Evolutionary conservation across 2,888 invertebrate species (phyloP), one percentile per base, ranked within the genome.

Genomic region (Caenorhabditis panamensis): DNA sequence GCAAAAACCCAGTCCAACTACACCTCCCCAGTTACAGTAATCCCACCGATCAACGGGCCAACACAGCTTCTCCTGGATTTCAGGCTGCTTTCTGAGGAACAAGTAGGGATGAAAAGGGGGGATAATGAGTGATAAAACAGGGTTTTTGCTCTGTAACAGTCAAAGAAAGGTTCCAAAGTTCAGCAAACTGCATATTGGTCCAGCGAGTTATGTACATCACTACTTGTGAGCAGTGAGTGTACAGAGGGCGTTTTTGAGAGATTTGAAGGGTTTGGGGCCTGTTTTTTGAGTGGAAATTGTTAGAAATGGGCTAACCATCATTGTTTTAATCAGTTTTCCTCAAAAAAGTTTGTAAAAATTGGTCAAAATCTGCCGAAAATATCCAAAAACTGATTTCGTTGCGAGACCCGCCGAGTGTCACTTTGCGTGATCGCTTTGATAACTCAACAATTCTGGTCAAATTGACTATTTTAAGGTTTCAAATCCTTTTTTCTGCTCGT

Each of bases 1-100:
- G 80, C 31, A n/a, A n/a, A n/a, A n/a, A n/a, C n/a, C n/a, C n/a
- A n/a, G n/a, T 47, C 71, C 20, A 80, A 80, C 58, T 80, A 75
- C 49, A 64, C 76, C 1, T 13, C 80, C 3, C 11, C 76, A 2
- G 71, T 76, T 8, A 67, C 66, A 16, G 69, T 80, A 20, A 54
- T 73, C 49, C 80, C 80, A 11, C 56, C 53, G 8, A 69, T 80
- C 16, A 37, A 44, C 1, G 62, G 64, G 0, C 62, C 73, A 26
- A 66, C 80, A 3, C 59, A 16, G n/a, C 28, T 66, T 28, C 41
- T 80, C 20, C 31, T 80, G n/a, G 80, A 80, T 31, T 80, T 76
- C 49, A 62, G 76, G 22, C 37, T 80, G 13, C 22, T 80, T 9
- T 59, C 80, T 0, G 66, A 59, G 31, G 80, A 80, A 22, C 71